Evolutionary conservation across 2,113 vertebrate species (phyloP), one percentile per base, ranked within the genome.

Genomic region (Oryzias javanicus): DNA sequence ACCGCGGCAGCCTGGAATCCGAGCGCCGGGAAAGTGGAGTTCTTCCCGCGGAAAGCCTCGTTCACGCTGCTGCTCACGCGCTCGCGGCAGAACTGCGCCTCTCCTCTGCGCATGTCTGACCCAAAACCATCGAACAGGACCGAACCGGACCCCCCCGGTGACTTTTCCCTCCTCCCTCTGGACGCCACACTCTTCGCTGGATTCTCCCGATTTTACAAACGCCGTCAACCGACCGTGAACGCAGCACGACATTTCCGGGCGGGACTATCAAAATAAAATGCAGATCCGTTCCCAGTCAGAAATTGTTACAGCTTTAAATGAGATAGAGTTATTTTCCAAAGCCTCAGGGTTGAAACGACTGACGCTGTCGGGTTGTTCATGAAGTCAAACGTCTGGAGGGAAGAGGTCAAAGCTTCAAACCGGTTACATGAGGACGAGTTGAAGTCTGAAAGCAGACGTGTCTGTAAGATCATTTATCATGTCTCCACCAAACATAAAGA

Each of bases 151-250:
- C 22, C 57, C 1, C 24, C 5, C 66, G 56, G n/a, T 64, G 0
- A 62, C 47, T 72, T 68, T 70, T 66, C 73, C 64, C 61, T 79
- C 78, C 60, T 40, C 55, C 55, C 64, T 72, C 35, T 72, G 59
- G 81, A 75, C 78, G 67, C 73, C 78, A 19, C 76, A 80, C 79
- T 50, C 60, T 47, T 69, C 68, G 60, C 68, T 47, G 51, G 45
- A 49, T 14, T 62, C 41, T 72, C 58, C 65, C 7, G 22, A 52
- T n/a, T n/a, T 42, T 41, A 27, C 17, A 18, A 27, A 6, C 17
- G 14, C 29, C 7, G 52, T 69, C 63, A 76, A 76, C 60, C n/a
- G 25, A 18, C 57, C 42, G 0, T 57, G 49, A 70, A 63, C 20
- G 7, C n/a, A 16, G 3, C 51, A 4, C 14, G 0, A 0, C 3